phyloP scores from a whole-genome alignment of 2,888 invertebrate genomes.

The Pyrocoelia pectoralis region DNA sequence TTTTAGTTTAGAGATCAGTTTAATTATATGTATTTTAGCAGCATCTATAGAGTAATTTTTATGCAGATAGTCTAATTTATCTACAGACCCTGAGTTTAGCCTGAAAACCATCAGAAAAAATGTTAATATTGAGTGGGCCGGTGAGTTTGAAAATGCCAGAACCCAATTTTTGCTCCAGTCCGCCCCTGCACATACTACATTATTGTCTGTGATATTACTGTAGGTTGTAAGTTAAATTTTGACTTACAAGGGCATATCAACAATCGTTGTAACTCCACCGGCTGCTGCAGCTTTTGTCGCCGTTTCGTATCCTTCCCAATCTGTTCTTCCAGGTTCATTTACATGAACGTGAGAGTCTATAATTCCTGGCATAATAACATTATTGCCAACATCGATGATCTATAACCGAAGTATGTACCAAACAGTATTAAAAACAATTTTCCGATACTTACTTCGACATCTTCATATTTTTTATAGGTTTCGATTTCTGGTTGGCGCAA shows the following conservation, averaged over 20 bases:
- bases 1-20: too few relatives aligned
- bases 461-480: slow-evolving; percentile 60
- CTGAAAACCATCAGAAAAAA: too few relatives aligned
- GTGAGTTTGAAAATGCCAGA: too few relatives aligned
- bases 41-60: too few relatives aligned
- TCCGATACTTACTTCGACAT: slow-evolving; percentile 62
- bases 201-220: too few relatives aligned
- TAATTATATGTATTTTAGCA: too few relatives aligned
- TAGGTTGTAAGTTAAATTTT: background rate
- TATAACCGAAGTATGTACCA: slow-evolving; percentile 34
- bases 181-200: too few relatives aligned
- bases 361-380: slow-evolving; percentile 72
- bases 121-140: too few relatives aligned
- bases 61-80: too few relatives aligned
- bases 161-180: too few relatives aligned
- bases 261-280: slow-evolving; percentile 75
- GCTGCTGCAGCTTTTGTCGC: slow-evolving; percentile 78
- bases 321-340: slow-evolving; percentile 75
- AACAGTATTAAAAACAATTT: background rate
- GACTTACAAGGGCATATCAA: slow-evolving; percentile 75
- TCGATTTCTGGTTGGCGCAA: slow-evolving; percentile 62
- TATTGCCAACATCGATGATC: slow-evolving; percentile 62
- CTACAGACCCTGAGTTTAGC: too few relatives aligned
- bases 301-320: slow-evolving; percentile 75
- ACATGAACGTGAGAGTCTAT: slow-evolving; percentile 79